phyloP scores from a whole-genome alignment of 1,140 invertebrate species.

The Trissolcus basalis region DNA sequence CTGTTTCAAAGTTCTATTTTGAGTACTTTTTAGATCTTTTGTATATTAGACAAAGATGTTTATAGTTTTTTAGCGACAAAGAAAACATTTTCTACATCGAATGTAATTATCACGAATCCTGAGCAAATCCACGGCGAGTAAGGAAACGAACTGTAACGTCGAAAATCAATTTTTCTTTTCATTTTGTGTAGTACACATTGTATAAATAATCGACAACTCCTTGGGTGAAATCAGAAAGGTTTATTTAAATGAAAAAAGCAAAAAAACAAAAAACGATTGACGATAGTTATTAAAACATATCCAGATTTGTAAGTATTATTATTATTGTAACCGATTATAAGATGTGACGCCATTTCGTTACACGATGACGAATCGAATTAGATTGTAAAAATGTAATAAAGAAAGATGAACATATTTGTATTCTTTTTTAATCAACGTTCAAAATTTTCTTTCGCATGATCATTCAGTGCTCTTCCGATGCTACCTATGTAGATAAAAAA shows the following conservation, averaged over 20 bases:
- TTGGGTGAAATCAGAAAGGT: conserved; percentile 33
- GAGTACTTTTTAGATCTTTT: conserved; percentile 43
- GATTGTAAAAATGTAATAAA: conserved; percentile 59
- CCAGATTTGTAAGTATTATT: conserved; percentile 59
- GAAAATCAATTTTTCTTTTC: too few species aligned
- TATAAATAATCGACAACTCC: conserved; percentile 16
- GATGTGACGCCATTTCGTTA: conserved; percentile 36
- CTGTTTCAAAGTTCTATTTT: conserved; percentile 26
- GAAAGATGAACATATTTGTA: conserved; percentile 45
- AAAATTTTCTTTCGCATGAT: conserved; percentile 39
- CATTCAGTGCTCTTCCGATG: too few species aligned
- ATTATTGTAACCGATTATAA: conserved; percentile 52
- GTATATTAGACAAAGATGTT: conserved; percentile 53
- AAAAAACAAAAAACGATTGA: conserved; percentile 26
- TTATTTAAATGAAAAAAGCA: conserved; percentile 4
- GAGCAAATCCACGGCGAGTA: conserved; percentile 16
- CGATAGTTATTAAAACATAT: conserved; percentile 57
- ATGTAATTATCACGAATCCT: conserved; percentile 51
- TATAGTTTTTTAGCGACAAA: conserved; percentile 52
- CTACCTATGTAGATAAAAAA: too few species aligned
- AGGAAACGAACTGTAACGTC: conserved; percentile 10
- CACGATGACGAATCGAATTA: conserved; percentile 42
- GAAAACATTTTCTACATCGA: conserved; percentile 51
- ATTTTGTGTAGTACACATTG: too few species aligned
- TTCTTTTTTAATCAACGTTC: conserved; percentile 46